Conservation (phyloP, 2,797 vertebrate species). For the Brachymystax lenok region DNA sequence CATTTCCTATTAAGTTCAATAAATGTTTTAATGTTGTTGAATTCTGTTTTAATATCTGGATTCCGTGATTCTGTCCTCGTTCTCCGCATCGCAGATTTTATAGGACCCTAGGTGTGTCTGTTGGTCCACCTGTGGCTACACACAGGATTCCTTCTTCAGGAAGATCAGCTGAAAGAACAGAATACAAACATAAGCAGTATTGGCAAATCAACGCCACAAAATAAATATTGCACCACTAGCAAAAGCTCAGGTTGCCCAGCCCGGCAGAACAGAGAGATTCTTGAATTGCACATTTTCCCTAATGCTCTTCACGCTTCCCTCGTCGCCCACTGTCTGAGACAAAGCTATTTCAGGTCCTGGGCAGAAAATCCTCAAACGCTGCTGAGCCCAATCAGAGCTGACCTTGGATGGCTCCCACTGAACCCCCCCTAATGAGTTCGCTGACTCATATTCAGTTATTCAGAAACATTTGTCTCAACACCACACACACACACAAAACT, state of each 20-base stretch:
- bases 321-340: slow-evolving; percentile 18
- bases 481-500: neutral
- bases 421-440: neutral
- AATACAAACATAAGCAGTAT: too few relatives aligned
- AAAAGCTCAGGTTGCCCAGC: too few relatives aligned
- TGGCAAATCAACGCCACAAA: too few relatives aligned
- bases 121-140: slow-evolving; percentile 2
- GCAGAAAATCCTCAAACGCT: slow-evolving; percentile 17
- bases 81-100: too few relatives aligned
- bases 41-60: too few relatives aligned
- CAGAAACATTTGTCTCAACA: slow-evolving; percentile 5
- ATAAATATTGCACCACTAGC: too few relatives aligned
- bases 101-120: neutral
- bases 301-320: slow-evolving; percentile 25
- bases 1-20: too few relatives aligned
- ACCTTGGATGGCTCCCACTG: neutral
- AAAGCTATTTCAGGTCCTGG: slow-evolving; percentile 22
- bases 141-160: slow-evolving; percentile 18
- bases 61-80: too few relatives aligned
- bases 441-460: neutral
- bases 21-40: too few relatives aligned
- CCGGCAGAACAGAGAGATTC: slow-evolving; percentile 48
- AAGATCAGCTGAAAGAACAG: neutral
- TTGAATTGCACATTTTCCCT: slow-evolving; percentile 48
- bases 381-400: slow-evolving; percentile 1